Evolutionary conservation across 2,113 vertebrate genomes (phyloP).

Genomic region (Leptosomus discolor): DNA sequence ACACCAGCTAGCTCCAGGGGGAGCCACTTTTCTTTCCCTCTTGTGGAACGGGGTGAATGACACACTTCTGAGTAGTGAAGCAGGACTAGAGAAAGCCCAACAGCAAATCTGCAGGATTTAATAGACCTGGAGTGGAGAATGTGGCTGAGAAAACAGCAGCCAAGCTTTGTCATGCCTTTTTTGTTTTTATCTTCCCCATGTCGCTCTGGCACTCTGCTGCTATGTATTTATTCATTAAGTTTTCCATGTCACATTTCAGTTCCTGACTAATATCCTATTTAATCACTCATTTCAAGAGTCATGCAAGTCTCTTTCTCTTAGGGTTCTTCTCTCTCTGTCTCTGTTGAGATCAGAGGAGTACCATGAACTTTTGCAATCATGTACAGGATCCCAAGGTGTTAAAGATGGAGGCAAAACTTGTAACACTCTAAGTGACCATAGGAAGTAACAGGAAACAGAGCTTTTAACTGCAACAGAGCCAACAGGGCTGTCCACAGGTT

Average conservation of each 20-base stretch:
- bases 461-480: neutral
- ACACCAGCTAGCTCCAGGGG: neutral
- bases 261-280: neutral
- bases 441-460: neutral
- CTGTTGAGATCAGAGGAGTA: accelerated
- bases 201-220: neutral
- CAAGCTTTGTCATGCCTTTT: neutral
- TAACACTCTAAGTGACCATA: neutral
- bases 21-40: neutral
- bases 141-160: neutral
- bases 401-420: neutral
- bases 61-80: neutral
- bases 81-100: neutral
- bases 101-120: neutral
- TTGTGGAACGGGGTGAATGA: neutral
- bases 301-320: neutral
- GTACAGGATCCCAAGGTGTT: neutral
- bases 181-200: neutral
- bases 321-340: neutral
- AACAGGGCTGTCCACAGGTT: neutral
- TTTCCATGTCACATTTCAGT: neutral
- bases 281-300: neutral
- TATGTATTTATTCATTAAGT: neutral
- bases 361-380: accelerated
- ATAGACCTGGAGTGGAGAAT: neutral